Conservation (phyloP, 2,888 invertebrate species). For the Litoditis marina region DNA sequence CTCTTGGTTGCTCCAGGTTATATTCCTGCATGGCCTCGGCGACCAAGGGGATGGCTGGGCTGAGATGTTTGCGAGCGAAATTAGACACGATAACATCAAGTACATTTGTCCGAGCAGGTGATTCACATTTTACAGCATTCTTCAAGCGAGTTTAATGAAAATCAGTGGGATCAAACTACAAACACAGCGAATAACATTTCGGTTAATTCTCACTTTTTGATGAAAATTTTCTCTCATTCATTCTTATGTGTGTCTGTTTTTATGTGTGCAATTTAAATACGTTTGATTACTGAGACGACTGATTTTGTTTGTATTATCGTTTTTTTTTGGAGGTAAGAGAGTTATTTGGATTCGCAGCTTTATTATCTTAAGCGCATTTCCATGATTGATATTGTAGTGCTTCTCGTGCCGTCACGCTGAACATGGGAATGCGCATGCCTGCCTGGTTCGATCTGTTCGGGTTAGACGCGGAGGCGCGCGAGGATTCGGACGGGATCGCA, state of each 20-base stretch:
- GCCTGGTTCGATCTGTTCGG: constrained; percentile 61
- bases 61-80: constrained; percentile 39
- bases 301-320: no score
- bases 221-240: neutral
- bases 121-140: neutral
- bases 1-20: constrained; percentile 35
- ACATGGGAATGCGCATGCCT: constrained; percentile 60
- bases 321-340: no score
- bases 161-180: no score
- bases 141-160: neutral
- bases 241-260: neutral
- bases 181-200: no score
- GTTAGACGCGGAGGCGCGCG: constrained; percentile 37
- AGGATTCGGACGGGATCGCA: constrained; percentile 57
- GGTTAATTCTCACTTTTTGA: no score
- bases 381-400: no score
- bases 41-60: constrained; percentile 61
- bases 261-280: no score
- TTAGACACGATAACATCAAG: constrained; percentile 39
- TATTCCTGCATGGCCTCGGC: constrained; percentile 61
- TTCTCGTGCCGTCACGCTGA: constrained; percentile 52
- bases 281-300: no score
- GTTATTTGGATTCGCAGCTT: no score
- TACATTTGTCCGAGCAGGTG: constrained; percentile 57
- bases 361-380: no score